Conservation (phyloP, 1,140 invertebrate genomes). For the Lordiphosa collinella region DNA sequence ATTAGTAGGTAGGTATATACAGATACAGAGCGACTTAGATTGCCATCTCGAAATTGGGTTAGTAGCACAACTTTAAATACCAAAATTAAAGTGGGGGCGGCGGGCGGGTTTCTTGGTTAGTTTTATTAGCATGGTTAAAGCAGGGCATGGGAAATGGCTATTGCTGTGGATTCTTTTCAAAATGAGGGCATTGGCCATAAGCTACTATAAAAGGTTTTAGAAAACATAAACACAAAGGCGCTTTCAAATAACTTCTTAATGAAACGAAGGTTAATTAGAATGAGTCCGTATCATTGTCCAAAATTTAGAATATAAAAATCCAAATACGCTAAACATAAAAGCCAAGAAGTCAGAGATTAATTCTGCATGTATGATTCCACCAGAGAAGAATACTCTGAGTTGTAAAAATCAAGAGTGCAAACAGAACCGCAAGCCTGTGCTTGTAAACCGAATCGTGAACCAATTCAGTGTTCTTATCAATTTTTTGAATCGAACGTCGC, state of each 20-base stretch:
- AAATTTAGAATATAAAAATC: no score
- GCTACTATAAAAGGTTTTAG: conserved; percentile 21
- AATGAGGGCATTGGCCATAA: conserved; percentile 19
- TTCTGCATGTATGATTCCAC: no score
- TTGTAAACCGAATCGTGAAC: no score
- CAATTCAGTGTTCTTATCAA: no score
- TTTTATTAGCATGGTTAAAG: conserved; percentile 12
- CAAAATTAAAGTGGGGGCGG: conserved; percentile 19
- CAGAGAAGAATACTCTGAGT: no score
- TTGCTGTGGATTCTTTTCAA: conserved; percentile 27
- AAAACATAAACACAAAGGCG: conserved; percentile 31
- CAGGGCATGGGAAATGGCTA: conserved; percentile 20
- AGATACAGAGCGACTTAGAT: conserved; percentile 13
- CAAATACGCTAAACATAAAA: no score
- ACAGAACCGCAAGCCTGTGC: no score
- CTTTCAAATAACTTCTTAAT: conserved; percentile 14
- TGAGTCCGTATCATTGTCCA: no score
- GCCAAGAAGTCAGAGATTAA: no score
- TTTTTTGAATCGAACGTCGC: no score
- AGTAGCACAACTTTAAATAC: conserved; percentile 42
- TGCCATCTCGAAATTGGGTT: conserved; percentile 32
- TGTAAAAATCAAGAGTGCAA: no score
- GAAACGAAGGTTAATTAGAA: no score
- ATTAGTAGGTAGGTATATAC: conserved; percentile 18
- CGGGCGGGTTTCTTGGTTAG: neutral